Conservation (phyloP, 2,888 invertebrate genomes). For the Arge pagana region DNA sequence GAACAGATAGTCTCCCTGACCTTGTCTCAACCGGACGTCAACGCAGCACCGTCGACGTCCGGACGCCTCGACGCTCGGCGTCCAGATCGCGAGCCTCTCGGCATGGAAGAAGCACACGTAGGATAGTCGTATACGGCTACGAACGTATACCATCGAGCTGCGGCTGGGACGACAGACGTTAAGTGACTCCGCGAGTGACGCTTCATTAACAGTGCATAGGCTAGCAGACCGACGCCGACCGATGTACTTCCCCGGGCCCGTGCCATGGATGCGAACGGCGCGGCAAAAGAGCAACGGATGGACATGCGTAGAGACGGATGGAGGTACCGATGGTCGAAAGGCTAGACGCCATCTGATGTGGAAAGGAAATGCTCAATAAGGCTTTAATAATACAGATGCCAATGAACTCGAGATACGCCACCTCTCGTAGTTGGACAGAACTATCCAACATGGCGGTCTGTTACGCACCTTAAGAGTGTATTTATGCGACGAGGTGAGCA, state of each 20-base stretch:
- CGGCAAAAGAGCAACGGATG: slow-evolving; percentile 20
- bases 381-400: slow-evolving; percentile 22
- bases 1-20: no score
- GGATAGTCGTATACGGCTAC: slow-evolving; percentile 9
- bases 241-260: slow-evolving; percentile 12
- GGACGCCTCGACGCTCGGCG: slow-evolving; percentile 27
- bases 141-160: slow-evolving; percentile 5
- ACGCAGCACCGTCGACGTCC: slow-evolving; percentile 31
- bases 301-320: slow-evolving; percentile 10
- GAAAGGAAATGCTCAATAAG: slow-evolving; percentile 28
- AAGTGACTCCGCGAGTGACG: slow-evolving; percentile 47
- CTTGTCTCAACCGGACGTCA: slow-evolving; percentile 34
- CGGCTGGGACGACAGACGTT: slow-evolving; percentile 33
- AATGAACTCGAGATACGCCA: slow-evolving; percentile 21
- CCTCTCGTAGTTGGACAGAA: no score
- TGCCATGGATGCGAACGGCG: slow-evolving; percentile 7
- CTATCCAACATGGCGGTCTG: no score
- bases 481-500: no score
- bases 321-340: slow-evolving; percentile 11
- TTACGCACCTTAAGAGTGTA: no score
- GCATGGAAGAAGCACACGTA: slow-evolving; percentile 20
- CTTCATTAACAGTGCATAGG: slow-evolving; percentile 43
- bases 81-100: no score
- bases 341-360: slow-evolving; percentile 19
- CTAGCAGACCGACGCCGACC: slow-evolving; percentile 13